These are phyloP conservation scores for Pachypeltis micranthus DNA, from an alignment of 1,140 invertebrate species.

Conservation along the genomic window DNA sequence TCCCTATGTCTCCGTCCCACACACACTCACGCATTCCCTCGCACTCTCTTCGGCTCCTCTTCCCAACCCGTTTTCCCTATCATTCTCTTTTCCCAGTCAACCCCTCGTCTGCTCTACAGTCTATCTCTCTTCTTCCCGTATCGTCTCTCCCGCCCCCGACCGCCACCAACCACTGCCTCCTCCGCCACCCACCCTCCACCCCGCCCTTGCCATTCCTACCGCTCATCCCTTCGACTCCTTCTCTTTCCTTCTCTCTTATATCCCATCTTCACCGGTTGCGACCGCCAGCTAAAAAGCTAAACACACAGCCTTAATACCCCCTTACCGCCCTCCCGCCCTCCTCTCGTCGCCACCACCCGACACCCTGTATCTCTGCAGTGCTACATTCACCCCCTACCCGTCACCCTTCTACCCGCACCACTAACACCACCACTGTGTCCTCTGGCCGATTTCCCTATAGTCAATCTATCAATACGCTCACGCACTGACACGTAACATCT, in stretches of 20 bases:
- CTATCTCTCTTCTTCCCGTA: not conserved
- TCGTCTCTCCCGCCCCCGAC: slow-evolving; percentile 28
- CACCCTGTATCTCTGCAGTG: slow-evolving; percentile 21
- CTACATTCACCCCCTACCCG: slow-evolving; percentile 18
- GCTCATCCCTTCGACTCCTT: not conserved
- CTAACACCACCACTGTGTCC: too few relatives aligned
- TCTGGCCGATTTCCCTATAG: too few relatives aligned
- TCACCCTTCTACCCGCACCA: slow-evolving; percentile 2
- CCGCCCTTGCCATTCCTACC: too few relatives aligned
- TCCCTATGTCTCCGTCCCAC: too few relatives aligned
- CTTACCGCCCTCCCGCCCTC: too few relatives aligned
- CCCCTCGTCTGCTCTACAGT: not conserved
- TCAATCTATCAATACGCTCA: too few relatives aligned
- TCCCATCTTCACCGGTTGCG: slow-evolving; percentile 40
- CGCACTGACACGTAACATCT: too few relatives aligned
- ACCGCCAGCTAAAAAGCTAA: slow-evolving; percentile 44
- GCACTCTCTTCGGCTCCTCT: too few relatives aligned
- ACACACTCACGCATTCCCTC: too few relatives aligned
- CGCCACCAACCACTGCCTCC: too few relatives aligned
- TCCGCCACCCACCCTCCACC: slow-evolving; percentile 34
- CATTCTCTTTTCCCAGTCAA: slow-evolving; percentile 1
- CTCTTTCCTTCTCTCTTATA: slow-evolving; percentile 28
- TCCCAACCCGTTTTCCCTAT: not conserved
- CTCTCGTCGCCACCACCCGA: too few relatives aligned
- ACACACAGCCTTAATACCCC: slow-evolving; percentile 39